These are phyloP conservation scores for Drosophila erecta DNA, from an alignment of 1,140 invertebrate species.

Conservation along the genomic window DNA sequence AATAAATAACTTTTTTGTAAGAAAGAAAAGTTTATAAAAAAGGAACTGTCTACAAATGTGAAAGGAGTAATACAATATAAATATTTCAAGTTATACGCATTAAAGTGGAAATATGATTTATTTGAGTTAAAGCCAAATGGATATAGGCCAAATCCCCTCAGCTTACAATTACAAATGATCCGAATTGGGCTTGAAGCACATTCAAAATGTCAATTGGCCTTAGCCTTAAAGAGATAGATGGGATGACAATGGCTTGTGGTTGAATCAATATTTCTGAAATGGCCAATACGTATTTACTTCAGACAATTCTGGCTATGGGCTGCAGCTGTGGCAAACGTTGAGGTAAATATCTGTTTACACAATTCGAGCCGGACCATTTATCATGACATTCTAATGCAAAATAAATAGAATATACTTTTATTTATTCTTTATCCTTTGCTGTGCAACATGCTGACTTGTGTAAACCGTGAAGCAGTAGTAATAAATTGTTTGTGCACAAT, in stretches of 20 bases:
- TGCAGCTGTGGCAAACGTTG: slow-evolving; percentile 33
- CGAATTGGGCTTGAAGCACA: slow-evolving; percentile 16
- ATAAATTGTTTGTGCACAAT: slow-evolving; percentile 33
- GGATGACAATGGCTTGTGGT: slow-evolving; percentile 6
- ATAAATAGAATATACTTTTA: slow-evolving; percentile 36
- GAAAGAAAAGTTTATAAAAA: too few species aligned
- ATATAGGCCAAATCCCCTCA: neutral
- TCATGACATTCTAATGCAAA: slow-evolving; percentile 41
- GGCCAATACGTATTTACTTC: slow-evolving; percentile 27
- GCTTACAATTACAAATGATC: slow-evolving; percentile 24
- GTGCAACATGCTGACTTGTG: slow-evolving; percentile 31
- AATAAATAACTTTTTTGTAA: too few species aligned
- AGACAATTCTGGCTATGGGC: neutral
- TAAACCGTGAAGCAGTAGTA: slow-evolving; percentile 32
- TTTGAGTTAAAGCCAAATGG: neutral
- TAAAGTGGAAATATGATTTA: neutral
- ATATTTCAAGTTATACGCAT: too few species aligned
- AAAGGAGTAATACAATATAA: too few species aligned
- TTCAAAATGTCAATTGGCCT: slow-evolving; percentile 27
- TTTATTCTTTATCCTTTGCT: slow-evolving; percentile 1
- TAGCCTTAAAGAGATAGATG: slow-evolving; percentile 30
- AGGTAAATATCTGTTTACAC: slow-evolving; percentile 39
- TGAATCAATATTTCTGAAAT: slow-evolving; percentile 22
- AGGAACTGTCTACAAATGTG: too few species aligned
- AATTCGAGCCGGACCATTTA: slow-evolving; percentile 33